Evolutionary conservation across 2,113 vertebrate species (phyloP), one percentile per base, ranked within the genome.

Genomic region (Tympanuchus pallidicinctus): DNA sequence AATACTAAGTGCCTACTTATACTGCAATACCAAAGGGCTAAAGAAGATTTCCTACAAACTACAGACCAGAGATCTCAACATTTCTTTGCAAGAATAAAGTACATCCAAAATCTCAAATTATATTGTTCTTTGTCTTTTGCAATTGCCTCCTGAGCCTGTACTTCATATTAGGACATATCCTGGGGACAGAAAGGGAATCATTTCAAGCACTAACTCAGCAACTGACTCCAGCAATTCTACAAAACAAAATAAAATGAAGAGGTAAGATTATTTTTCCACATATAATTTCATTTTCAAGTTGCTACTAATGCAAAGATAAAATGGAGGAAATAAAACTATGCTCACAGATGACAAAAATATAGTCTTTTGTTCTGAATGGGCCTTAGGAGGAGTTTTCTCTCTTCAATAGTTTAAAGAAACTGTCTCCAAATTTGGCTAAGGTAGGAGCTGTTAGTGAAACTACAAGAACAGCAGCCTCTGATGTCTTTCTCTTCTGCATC

Each of bases 101-200:
- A 70, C 82, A 73, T 57, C n/a, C 88, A 81, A 76, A 82, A 89
- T 84, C 86, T 95, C 88, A 91, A 61, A 89, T 78, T 86, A 79
- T 50, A 83, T 27, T 40, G 40, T 64, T 73, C 72, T 89, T 94
- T 92, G 85, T 95, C 82, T 97, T 95, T 56, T 93, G 82, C 84
- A 94, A 63, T 64, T 79, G 47, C 70, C 82, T 95, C 67, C 77
- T 95, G 64, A 95, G 86, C 90, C 84, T 95, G 71, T 89, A 56
- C 63, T 90, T 95, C 47, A 27, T 85, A 93, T 86, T 43, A 89
- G 57, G 84, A 67, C 70, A 63, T 92, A 84, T 75, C 88, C 90
- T 20, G 91, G 82, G 60, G 71, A 90, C 74, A 84, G 71, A 71
- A 38, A 91, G 17, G 36, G 43, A 94, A 90, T 75, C 22, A 75